Evolutionary conservation across 2,888 invertebrate genomes (phyloP).

Genomic region (Phaedon cochleariae): DNA sequence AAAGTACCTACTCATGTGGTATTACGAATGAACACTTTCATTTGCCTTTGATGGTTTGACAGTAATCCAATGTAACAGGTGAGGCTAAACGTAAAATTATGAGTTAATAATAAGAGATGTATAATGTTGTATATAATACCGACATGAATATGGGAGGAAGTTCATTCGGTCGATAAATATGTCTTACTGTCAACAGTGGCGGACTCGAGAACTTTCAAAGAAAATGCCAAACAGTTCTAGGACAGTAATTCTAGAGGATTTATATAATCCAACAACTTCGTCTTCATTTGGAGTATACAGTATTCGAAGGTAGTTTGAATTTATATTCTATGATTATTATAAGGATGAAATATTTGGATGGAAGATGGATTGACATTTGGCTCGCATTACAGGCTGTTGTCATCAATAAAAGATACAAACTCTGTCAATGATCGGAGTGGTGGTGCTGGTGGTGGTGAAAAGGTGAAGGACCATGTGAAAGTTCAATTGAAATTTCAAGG

Average conservation of each 20-base stretch:
- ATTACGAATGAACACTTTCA: background rate
- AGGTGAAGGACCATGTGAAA: too few species aligned
- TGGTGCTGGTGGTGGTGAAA: too few species aligned
- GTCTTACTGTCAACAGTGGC: constrained; percentile 31
- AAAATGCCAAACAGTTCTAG: background rate
- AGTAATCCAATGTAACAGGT: constrained; percentile 22
- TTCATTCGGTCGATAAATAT: constrained; percentile 28
- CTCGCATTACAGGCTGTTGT: too few species aligned
- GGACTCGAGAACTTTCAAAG: constrained; percentile 8
- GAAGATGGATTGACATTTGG: too few species aligned
- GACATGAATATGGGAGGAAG: constrained; percentile 29
- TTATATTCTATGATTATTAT: too few species aligned
- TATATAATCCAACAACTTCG: background rate
- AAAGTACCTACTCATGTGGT: background rate
- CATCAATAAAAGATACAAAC: too few species aligned
- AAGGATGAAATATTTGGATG: too few species aligned
- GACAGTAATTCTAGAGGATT: background rate
- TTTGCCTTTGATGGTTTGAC: background rate
- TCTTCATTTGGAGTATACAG: too few species aligned
- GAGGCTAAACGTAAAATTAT: constrained; percentile 25
- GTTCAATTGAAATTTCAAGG: too few species aligned
- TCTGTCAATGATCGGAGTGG: too few species aligned
- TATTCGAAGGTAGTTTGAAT: too few species aligned
- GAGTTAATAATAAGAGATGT: constrained; percentile 24
- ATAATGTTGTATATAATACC: constrained; percentile 18